Base-by-base conservation (phyloP, 2,113 vertebrate genomes). In the Colius striatus region DNA sequence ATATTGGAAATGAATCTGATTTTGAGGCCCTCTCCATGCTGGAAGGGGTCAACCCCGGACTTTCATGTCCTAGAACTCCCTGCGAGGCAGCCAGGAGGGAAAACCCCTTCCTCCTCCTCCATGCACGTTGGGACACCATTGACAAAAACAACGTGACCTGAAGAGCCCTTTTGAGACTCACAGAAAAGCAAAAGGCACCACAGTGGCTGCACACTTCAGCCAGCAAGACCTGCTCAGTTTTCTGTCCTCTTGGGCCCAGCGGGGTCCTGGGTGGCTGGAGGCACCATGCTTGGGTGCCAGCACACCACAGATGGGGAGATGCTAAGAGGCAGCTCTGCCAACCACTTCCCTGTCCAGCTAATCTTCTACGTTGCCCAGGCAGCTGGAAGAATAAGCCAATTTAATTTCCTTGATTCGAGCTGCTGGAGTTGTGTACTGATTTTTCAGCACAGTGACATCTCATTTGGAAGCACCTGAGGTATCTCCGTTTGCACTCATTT, bases 401-500 rank as follows among this genome's bases (percentile, higher is more conserved):
- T 77, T 90, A 71, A 92, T 92, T 93, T 95, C 68, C 60, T 90
- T 16, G 55, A 66, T 81, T 80, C 0, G 3, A 92, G 72, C 68
- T 84, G 51, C 68, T 90, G 47, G 60, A 93, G 63, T 66, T 43
- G 51, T 75, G 48, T 75, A 58, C 84, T 73, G 79, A 92, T 94
- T 93, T 93, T 96, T 90, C 90, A 95, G 72, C 48, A 53, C 23
- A 67, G 61, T 84, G 92, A 92, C 79, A 90, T 93, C 79, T 95
- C 81, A 84, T 84, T 95, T 92, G 83, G 79, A 89, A 90, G 83
- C 75, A 84, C 92, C 88, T 86, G 90, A 71, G 47, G 68, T 94
- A 90, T 74, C 48, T 93, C 86, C 84, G 87, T 89, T 87, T 92
- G 81, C 11, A 13, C 85, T 89, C 76, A 87, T 74, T 91, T 92